Conservation (phyloP, 1,140 invertebrate species). For the Mamestra configurata region DNA sequence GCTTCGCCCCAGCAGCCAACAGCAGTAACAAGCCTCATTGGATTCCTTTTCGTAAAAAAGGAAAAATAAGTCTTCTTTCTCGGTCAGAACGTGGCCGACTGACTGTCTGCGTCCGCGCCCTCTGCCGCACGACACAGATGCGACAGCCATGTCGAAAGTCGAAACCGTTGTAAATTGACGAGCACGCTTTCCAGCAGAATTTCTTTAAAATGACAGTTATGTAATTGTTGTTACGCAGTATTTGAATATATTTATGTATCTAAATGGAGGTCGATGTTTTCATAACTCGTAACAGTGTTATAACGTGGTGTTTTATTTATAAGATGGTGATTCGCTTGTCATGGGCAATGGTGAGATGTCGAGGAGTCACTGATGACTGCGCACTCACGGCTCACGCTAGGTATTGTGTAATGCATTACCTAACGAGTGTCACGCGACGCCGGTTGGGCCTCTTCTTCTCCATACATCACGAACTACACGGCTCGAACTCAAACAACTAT, state of each 20-base stretch:
- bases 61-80: too few species aligned
- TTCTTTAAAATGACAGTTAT: constrained; percentile 45
- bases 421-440: constrained; percentile 48
- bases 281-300: neutral
- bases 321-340: constrained; percentile 19
- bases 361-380: constrained; percentile 53
- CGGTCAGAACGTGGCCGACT: neutral
- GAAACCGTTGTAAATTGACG: constrained; percentile 50
- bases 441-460: constrained; percentile 10
- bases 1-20: too few species aligned
- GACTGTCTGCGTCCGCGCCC: constrained; percentile 9
- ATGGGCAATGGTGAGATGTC: constrained; percentile 45
- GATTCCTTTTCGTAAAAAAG: too few species aligned
- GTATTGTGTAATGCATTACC: constrained; percentile 56
- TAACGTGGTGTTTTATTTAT: constrained; percentile 26
- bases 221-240: constrained; percentile 47
- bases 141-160: constrained; percentile 45
- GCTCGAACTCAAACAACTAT: constrained; percentile 12
- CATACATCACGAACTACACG: constrained; percentile 6
- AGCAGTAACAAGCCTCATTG: too few species aligned
- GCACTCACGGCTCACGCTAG: constrained; percentile 9
- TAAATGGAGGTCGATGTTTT: constrained; percentile 28
- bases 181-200: constrained; percentile 52
- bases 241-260: constrained; percentile 31
- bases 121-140: constrained; percentile 34